Percentiles rank a stretch among this genome's conserved stretches.
phyloP scores from a whole-genome alignment of 2,888 invertebrate genomes.

The Troides helena region DNA sequence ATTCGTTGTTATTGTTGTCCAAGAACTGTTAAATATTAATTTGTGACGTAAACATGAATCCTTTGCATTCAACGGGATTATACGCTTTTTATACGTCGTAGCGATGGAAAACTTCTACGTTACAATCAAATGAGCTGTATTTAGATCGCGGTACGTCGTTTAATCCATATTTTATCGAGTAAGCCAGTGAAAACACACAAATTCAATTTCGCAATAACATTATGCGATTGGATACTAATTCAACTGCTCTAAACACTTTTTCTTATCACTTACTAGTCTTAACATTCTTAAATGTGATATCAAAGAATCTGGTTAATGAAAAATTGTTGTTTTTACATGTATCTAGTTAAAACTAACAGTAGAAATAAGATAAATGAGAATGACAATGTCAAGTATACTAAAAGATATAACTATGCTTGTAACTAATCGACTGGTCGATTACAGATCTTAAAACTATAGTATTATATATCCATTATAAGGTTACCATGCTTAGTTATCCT shows the following conservation, averaged over 20 bases:
- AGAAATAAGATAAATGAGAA: too few species aligned
- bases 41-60: slow-evolving; percentile 45
- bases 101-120: slow-evolving; percentile 53
- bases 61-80: slow-evolving; percentile 44
- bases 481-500: too few species aligned
- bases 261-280: slow-evolving; percentile 35
- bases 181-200: slow-evolving; percentile 54
- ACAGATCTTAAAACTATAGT: too few species aligned
- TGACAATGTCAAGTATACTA: too few species aligned
- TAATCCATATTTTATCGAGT: slow-evolving; percentile 48
- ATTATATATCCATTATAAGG: too few species aligned
- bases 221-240: slow-evolving; percentile 51
- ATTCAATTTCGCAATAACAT: slow-evolving; percentile 55
- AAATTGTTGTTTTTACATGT: too few species aligned
- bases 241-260: slow-evolving; percentile 61
- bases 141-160: slow-evolving; percentile 48
- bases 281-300: too few species aligned
- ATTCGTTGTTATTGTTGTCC: slow-evolving; percentile 58
- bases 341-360: too few species aligned
- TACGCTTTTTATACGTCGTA: slow-evolving; percentile 44
- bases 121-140: slow-evolving; percentile 47
- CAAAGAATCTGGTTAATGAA: too few species aligned
- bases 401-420: too few species aligned
- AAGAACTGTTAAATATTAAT: slow-evolving; percentile 70
- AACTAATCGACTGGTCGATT: too few species aligned